Conservation (phyloP, 2,797 vertebrate genomes). For the Enteromius fasciolatus region DNA sequence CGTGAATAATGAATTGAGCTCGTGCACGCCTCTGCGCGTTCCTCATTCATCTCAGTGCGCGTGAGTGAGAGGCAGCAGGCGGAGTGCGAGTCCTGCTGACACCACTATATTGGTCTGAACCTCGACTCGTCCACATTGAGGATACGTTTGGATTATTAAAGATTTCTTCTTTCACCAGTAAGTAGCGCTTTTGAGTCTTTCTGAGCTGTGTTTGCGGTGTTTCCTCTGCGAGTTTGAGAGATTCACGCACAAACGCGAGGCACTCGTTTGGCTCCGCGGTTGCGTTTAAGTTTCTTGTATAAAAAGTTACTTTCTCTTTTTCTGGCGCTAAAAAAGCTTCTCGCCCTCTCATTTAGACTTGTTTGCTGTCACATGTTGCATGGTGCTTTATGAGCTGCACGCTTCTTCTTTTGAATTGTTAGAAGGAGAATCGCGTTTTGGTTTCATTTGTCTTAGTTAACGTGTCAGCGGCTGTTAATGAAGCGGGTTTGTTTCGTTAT, state of each 20-base stretch:
- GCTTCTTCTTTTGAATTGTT: slow-evolving; percentile 1
- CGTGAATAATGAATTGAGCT: slow-evolving; percentile 64
- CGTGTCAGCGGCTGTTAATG: neutral
- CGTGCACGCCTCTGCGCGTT: slow-evolving; percentile 70
- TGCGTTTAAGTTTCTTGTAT: neutral
- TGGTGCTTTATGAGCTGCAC: neutral
- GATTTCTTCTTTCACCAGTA: neutral
- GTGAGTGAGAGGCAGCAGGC: slow-evolving; percentile 47
- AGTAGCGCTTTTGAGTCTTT: slow-evolving; percentile 23
- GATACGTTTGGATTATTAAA: slow-evolving; percentile 9
- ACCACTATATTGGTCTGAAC: slow-evolving; percentile 2
- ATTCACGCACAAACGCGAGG: neutral
- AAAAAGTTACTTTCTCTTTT: slow-evolving; percentile 20
- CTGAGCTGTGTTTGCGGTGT: neutral
- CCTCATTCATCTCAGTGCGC: slow-evolving; percentile 61
- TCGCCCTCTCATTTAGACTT: neutral
- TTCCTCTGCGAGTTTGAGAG: neutral
- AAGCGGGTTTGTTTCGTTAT: slow-evolving; percentile 19
- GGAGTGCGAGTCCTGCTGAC: slow-evolving; percentile 49
- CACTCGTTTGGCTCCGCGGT: neutral
- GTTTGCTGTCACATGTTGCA: neutral
- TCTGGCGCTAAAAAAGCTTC: neutral
- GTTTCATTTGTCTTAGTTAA: neutral
- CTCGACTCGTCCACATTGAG: neutral
- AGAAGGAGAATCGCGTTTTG: neutral